Base-by-base conservation (phyloP, 2,113 vertebrate genomes). In the Carlito syrichta region DNA sequence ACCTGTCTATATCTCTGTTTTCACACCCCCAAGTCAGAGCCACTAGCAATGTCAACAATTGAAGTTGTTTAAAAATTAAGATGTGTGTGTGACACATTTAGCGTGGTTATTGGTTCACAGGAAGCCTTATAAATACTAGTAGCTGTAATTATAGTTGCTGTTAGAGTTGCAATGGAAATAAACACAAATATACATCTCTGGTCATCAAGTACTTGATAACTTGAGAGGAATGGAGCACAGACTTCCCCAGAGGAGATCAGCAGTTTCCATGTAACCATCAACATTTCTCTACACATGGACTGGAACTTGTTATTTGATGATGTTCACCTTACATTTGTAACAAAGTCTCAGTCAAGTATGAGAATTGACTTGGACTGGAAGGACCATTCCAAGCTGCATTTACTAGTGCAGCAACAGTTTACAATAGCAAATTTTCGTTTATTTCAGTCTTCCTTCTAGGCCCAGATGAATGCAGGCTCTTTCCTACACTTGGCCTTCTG, bases 281-380 rank as follows among this genome's bases (percentile, higher is more conserved):
- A 40, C 54, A 83, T 60, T 89, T 92, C 73, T 87, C 58, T 54
- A 16, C 40, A 63, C 5, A 19, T 1, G 16, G 35, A n/a, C 63
- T 79, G 86, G 74, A 90, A 76, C 38, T 82, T 87, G 87, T 96
- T n/a, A n/a, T 96, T 92, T 94, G 82, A 92, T 82, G 88, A 56
- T 86, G 50, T 69, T 87, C 45, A 89, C 76, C n/a, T 87, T 76
- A 66, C 40, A n/a, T 91, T 48, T 92, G 79, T 77, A 87, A 86
- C 69, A 84, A 73, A 43, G 63, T 73, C 27, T 40, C 66, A 71
- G 23, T 87, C 76, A 81, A 68, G 50, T 66, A 52, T 48, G n/a
- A 96, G 25, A 27, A n/a, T n/a, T n/a, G n/a, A n/a, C n/a, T 60
- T 90, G 27, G 52, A 14, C 69, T 89, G 52, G n/a, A n/a, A n/a